phyloP scores from a whole-genome alignment of 2,888 invertebrate genomes.

The Agrochola lota region DNA sequence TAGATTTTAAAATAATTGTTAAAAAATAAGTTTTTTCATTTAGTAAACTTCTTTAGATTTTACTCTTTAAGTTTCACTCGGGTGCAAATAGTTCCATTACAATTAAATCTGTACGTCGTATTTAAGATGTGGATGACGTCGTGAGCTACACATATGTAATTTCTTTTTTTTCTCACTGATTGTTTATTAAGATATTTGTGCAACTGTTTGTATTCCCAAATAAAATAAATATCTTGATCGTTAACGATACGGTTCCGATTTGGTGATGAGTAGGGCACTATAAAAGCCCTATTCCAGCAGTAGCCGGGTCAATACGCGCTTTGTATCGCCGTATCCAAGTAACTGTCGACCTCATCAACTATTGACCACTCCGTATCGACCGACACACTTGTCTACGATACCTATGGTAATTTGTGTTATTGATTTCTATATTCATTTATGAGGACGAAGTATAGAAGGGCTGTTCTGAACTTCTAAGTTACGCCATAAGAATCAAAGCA shows the following conservation, averaged over 20 bases:
- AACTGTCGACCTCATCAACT: slow-evolving; percentile 86
- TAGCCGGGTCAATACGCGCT: slow-evolving; percentile 79
- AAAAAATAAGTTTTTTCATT: no score
- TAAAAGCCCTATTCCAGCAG: slow-evolving; percentile 56
- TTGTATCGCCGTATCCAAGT: slow-evolving; percentile 86
- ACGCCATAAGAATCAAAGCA: neutral
- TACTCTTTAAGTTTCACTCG: no score
- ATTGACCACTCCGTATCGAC: slow-evolving; percentile 85
- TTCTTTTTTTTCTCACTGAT: no score
- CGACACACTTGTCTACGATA: slow-evolving; percentile 65
- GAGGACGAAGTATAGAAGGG: neutral
- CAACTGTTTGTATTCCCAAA: no score
- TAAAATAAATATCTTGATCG: neutral
- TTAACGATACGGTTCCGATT: slow-evolving; percentile 27
- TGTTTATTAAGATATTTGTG: no score
- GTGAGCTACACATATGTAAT: no score
- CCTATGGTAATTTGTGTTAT: slow-evolving; percentile 72
- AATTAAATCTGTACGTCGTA: no score
- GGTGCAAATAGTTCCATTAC: no score
- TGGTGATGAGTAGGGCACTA: neutral
- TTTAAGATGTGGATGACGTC: no score
- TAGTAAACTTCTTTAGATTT: no score
- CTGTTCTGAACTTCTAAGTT: neutral
- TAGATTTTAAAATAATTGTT: no score
- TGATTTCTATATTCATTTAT: slow-evolving; percentile 12